Evolutionary conservation across 37 sponge, comb jelly and placozoan genomes (phyloP), one percentile per base, ranked within the genome.

Genomic region (Bolinopsis microptera): DNA sequence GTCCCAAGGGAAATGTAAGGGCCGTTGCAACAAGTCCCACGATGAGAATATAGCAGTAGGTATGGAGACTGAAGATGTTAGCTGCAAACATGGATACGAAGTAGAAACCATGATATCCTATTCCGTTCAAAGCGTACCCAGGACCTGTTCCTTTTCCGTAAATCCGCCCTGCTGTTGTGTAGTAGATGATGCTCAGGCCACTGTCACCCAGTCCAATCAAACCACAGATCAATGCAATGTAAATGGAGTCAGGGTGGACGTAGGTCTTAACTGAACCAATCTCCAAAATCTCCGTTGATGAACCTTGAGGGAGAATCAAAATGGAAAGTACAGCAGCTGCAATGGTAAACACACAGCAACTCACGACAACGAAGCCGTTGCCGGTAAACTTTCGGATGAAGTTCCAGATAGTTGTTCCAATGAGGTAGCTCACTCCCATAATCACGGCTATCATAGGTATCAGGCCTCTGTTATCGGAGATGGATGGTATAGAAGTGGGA

Each of bases 131-230:
- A n/a, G 74, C 5, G 74, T n/a, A 70, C 25, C 74, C 74, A 9
- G 21, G 30, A 26, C 24, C 5, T 1, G 74, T 26, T 2, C 74
- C 74, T 3, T 2, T 26, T n/a, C 74, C 74, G 30, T 70, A 70
- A 2, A 70, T n/a, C 74, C 30, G 5, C 2, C 74, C 74, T 2
- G 74, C 74, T 5, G 21, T n/a, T 24, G 28, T 70, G 74, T 70
- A 70, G 74, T 70, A 70, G 74, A 70, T 70, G 26, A 70, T 70
- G 74, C 74, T 70, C 24, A 70, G 2, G 16, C 74, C 74, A 22
- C 74, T 70, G 74, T 70, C 74, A 70, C 24, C 25, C 28, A 70
- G 74, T 28, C 74, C 74, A 3, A 70, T 70, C 28, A 22, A 22
- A 8, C 25, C 30, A 26, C 25, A 9, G 21, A 70, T 70, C 24